Percentiles rank a stretch among this genome's conserved stretches.
These are phyloP conservation scores for Leptodactylus fallax DNA, from an alignment of 2,797 vertebrate species.

Conservation along the genomic window DNA sequence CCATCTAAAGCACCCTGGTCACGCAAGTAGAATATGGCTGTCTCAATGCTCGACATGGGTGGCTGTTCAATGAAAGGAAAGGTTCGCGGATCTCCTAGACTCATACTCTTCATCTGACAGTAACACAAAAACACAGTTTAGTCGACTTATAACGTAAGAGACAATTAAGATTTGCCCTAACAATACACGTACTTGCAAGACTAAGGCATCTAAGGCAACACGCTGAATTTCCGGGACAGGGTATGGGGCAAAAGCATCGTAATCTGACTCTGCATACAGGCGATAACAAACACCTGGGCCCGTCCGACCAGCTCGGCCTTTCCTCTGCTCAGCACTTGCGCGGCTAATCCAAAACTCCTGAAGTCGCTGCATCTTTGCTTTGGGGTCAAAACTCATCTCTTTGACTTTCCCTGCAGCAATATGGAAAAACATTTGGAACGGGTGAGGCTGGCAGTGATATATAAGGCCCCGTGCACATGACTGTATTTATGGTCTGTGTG, in stretches of 20 bases:
- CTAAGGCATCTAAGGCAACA: slow-evolving; percentile 87
- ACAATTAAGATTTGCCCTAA: neutral
- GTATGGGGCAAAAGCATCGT: slow-evolving; percentile 86
- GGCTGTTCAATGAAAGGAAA: slow-evolving; percentile 93
- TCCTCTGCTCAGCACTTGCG: slow-evolving; percentile 93
- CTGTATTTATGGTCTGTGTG: no score
- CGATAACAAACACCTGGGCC: slow-evolving; percentile 92
- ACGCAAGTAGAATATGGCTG: slow-evolving; percentile 84
- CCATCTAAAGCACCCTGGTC: slow-evolving; percentile 89
- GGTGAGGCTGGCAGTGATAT: no score
- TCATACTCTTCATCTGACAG: slow-evolving; percentile 92
- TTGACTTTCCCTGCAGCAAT: slow-evolving; percentile 88
- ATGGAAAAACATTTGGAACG: neutral
- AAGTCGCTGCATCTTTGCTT: slow-evolving; percentile 90
- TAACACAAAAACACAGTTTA: neutral
- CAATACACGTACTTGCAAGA: slow-evolving; percentile 84
- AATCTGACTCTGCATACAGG: slow-evolving; percentile 89
- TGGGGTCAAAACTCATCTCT: slow-evolving; percentile 93
- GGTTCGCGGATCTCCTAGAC: slow-evolving; percentile 85
- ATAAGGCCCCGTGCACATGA: no score
- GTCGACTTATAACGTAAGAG: neutral
- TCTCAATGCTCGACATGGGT: slow-evolving; percentile 85
- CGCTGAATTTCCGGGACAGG: slow-evolving; percentile 90
- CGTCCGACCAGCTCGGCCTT: slow-evolving; percentile 90
- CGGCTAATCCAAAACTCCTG: slow-evolving; percentile 98